phyloP scores from a whole-genome alignment of 2,888 invertebrate species.

The Gari tellinella region DNA sequence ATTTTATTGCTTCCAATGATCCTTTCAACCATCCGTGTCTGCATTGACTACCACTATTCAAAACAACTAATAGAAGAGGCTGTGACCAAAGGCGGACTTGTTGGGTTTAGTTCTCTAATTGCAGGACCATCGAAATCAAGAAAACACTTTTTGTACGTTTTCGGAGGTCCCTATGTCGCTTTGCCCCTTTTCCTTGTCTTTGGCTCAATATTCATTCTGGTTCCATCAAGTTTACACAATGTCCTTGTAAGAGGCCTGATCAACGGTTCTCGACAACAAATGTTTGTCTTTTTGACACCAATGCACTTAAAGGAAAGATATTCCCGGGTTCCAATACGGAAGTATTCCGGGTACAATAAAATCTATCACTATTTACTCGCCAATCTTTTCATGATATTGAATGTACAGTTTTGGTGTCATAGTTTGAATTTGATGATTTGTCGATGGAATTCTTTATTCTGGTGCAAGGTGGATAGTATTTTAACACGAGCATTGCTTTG shows the following conservation, averaged over 20 bases:
- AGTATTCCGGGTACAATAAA: slow-evolving; percentile 32
- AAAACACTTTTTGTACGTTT: slow-evolving; percentile 15
- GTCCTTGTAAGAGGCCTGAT: background rate
- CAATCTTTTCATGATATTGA: slow-evolving; percentile 38
- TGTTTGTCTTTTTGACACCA: slow-evolving; percentile 9
- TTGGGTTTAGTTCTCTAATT: slow-evolving; percentile 44
- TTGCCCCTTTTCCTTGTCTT: slow-evolving; percentile 26
- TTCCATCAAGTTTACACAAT: slow-evolving; percentile 8
- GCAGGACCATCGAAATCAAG: slow-evolving; percentile 14
- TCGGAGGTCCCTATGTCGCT: slow-evolving; percentile 34
- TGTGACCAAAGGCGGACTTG: slow-evolving; percentile 31
- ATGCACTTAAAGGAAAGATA: slow-evolving; percentile 10
- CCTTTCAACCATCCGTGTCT: slow-evolving; percentile 11
- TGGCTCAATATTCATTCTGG: slow-evolving; percentile 14
- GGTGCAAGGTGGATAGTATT: background rate
- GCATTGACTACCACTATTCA: slow-evolving; percentile 25
- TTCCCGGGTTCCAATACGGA: slow-evolving; percentile 9
- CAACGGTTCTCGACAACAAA: background rate
- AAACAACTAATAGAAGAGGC: slow-evolving; percentile 15
- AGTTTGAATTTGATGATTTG: slow-evolving; percentile 7
- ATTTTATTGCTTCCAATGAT: slow-evolving; percentile 24
- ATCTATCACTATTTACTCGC: slow-evolving; percentile 24
- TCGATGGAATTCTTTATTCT: slow-evolving; percentile 5
- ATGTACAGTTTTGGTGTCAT: slow-evolving; percentile 34
- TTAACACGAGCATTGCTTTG: background rate